Evolutionary conservation across 1,140 invertebrate genomes (phyloP).

Genomic region (Dolichoris vasculosae): DNA sequence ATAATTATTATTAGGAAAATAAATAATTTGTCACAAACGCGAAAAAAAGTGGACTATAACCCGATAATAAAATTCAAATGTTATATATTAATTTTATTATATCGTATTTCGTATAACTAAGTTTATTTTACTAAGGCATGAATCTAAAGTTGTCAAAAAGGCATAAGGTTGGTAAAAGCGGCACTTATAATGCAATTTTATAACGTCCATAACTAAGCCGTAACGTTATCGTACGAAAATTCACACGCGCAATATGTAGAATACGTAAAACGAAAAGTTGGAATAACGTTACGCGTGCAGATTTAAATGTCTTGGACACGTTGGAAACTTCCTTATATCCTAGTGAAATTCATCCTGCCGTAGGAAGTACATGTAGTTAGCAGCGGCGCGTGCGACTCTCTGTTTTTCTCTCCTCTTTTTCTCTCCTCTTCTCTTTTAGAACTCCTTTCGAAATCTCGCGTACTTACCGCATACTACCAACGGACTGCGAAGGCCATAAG

Average conservation of each 20-base stretch:
- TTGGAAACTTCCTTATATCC: conserved; percentile 27
- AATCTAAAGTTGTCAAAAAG: conserved; percentile 28
- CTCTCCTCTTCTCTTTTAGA: background rate
- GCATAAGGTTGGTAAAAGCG: background rate
- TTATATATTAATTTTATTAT: background rate
- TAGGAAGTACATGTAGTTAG: background rate
- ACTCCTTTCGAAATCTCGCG: conserved; percentile 33
- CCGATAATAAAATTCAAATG: background rate
- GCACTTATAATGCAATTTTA: conserved; percentile 27
- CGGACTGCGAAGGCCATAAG: conserved; percentile 26
- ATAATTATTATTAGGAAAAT: background rate
- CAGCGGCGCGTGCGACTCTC: background rate
- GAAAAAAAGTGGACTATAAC: background rate
- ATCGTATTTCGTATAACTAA: conserved; percentile 5
- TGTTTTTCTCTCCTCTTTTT: background rate
- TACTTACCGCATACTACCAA: background rate
- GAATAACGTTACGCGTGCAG: background rate
- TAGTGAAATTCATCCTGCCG: background rate
- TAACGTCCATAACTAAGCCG: background rate
- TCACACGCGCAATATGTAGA: background rate
- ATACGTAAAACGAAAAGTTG: background rate
- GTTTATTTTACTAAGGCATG: conserved; percentile 10
- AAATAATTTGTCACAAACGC: background rate
- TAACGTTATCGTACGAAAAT: background rate
- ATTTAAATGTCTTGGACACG: background rate